phyloP scores from a whole-genome alignment of 2,113 vertebrate genomes.

The Noturus placidus region DNA sequence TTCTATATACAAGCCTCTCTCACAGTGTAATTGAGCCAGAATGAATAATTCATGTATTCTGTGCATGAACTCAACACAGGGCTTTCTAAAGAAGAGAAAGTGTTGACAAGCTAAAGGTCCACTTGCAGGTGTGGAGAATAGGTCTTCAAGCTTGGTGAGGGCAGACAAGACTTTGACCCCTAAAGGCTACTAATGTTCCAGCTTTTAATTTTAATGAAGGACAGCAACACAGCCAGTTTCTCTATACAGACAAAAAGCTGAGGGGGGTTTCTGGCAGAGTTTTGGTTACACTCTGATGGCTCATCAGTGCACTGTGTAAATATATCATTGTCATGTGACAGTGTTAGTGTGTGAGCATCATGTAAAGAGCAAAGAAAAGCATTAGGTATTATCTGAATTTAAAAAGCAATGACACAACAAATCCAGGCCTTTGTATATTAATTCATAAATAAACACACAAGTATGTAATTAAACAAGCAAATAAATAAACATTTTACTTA shows the following conservation, averaged over 20 bases:
- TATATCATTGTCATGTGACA: background rate
- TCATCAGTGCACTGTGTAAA: background rate
- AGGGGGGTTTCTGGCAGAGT: background rate
- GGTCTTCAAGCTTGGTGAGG: conserved; percentile 7
- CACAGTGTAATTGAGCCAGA: conserved; percentile 3
- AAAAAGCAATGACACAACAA: background rate
- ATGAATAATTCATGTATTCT: conserved; percentile 55
- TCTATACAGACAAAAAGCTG: background rate
- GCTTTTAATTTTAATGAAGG: conserved; percentile 57
- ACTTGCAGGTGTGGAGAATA: conserved; percentile 15
- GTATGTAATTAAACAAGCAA: background rate
- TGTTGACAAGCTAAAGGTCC: conserved; percentile 46
- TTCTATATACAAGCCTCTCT: background rate
- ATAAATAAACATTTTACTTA: background rate
- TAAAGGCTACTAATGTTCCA: conserved; percentile 46
- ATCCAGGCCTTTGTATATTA: background rate
- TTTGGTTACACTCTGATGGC: background rate
- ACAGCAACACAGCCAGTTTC: background rate
- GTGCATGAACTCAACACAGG: conserved; percentile 22
- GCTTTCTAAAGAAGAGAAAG: conserved; percentile 40
- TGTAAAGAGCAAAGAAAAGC: background rate
- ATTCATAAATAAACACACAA: background rate
- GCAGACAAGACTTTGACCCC: conserved; percentile 29
- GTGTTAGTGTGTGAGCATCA: background rate
- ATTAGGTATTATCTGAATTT: background rate